Evolutionary conservation across 2,888 invertebrate genomes (phyloP).

Genomic region (Amphipyra berbera): DNA sequence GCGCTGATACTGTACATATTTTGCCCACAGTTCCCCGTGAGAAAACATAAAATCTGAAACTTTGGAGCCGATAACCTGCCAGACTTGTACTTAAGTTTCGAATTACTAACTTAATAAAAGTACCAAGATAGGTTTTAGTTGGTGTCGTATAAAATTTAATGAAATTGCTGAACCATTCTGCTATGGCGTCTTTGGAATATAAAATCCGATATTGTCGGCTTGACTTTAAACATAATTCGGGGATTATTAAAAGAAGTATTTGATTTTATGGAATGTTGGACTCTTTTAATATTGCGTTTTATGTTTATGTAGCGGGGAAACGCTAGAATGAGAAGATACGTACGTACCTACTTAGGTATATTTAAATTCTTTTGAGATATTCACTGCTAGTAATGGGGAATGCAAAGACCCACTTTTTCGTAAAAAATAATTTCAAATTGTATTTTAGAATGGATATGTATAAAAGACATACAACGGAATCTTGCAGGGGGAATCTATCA

Average conservation of each 20-base stretch:
- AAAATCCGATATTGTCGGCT: conserved; percentile 28
- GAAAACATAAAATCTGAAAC: conserved; percentile 56
- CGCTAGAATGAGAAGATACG: conserved; percentile 1
- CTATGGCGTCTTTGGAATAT: conserved; percentile 28
- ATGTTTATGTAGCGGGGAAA: neutral
- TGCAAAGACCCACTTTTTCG: no score
- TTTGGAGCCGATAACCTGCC: conserved; percentile 54
- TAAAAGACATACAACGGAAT: no score
- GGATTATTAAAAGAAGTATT: conserved; percentile 35
- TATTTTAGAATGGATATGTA: no score
- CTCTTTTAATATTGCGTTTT: conserved; percentile 7
- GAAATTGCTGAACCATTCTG: conserved; percentile 33
- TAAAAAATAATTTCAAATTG: no score
- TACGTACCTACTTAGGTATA: neutral
- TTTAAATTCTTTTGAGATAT: neutral
- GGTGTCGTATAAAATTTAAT: conserved; percentile 47
- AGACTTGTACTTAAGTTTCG: conserved; percentile 49
- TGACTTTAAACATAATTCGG: conserved; percentile 38
- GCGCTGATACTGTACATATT: conserved; percentile 45
- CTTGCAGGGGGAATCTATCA: no score
- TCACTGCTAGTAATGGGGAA: no score
- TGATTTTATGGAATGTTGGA: conserved; percentile 7
- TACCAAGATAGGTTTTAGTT: conserved; percentile 51
- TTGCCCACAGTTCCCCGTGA: conserved; percentile 36
- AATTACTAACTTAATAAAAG: conserved; percentile 57